Conservation (phyloP, 2,888 invertebrate genomes). For the Muschampia plurimacula region DNA sequence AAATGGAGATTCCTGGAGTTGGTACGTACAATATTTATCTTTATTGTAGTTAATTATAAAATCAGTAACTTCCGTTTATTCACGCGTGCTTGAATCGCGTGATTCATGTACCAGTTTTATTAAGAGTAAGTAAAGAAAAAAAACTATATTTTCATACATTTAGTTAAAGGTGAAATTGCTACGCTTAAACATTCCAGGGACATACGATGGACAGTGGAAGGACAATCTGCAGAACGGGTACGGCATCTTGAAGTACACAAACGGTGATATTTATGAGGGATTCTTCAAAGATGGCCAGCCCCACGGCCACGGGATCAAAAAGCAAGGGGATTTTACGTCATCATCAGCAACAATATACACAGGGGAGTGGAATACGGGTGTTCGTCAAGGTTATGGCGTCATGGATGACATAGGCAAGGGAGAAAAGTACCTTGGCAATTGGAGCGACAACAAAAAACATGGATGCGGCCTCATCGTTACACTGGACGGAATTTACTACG, state of each 20-base stretch:
- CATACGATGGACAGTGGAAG: constrained; percentile 93
- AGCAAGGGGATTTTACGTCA: constrained; percentile 91
- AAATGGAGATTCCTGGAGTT: constrained; percentile 87
- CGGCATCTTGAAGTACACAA: constrained; percentile 90
- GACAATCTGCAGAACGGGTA: constrained; percentile 94
- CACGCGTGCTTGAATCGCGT: background rate
- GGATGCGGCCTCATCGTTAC: constrained; percentile 90
- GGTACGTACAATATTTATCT: constrained; percentile 64
- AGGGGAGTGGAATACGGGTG: constrained; percentile 94
- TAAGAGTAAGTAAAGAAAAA: background rate
- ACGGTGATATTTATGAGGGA: constrained; percentile 94
- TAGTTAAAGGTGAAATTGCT: background rate
- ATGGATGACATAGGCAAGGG: constrained; percentile 94
- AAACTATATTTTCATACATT: background rate
- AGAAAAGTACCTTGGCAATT: constrained; percentile 96
- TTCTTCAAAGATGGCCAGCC: constrained; percentile 93
- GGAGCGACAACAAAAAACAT: constrained; percentile 93
- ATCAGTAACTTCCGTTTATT: background rate
- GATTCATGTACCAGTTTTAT: background rate
- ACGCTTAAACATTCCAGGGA: constrained; percentile 70
- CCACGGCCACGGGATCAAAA: constrained; percentile 94
- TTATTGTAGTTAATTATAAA: background rate
- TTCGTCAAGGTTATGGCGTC: constrained; percentile 94
- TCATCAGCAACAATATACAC: constrained; percentile 92
- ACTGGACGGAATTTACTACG: constrained; percentile 94